Evolutionary conservation across 2,888 invertebrate species (phyloP).

Genomic region (Rhagium mordax): DNA sequence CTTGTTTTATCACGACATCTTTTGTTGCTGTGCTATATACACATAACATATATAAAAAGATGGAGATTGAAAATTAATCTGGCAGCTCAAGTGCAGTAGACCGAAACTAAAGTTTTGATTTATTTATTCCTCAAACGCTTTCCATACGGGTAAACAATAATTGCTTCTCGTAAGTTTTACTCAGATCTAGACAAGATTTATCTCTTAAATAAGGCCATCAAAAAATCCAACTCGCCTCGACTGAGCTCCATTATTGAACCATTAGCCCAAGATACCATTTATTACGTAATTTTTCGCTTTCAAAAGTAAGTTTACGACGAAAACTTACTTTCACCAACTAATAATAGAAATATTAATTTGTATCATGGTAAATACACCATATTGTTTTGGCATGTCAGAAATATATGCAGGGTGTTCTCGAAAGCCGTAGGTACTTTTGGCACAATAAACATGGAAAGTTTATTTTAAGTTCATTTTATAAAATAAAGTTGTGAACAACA

Average conservation of each 20-base stretch:
- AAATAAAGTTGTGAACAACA: no score
- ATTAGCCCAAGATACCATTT: slow-evolving; percentile 4
- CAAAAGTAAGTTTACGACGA: no score
- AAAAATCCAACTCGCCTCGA: neutral
- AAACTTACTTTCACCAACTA: no score
- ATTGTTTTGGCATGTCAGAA: no score
- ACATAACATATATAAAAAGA: slow-evolving; percentile 18
- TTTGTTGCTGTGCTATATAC: slow-evolving; percentile 7
- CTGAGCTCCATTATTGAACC: slow-evolving; percentile 13
- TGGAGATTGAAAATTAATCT: slow-evolving; percentile 28
- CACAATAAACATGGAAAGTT: no score
- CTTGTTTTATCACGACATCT: slow-evolving; percentile 13
- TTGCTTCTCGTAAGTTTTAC: slow-evolving; percentile 20
- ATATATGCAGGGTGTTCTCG: no score
- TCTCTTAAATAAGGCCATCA: neutral
- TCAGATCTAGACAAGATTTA: slow-evolving; percentile 13
- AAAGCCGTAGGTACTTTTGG: no score
- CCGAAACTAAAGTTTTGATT: slow-evolving; percentile 28
- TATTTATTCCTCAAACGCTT: slow-evolving; percentile 22
- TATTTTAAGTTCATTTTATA: no score
- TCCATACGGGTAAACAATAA: slow-evolving; percentile 32
- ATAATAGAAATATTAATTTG: no score
- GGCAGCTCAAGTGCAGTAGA: slow-evolving; percentile 25
- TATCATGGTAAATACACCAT: no score
- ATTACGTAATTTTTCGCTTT: neutral